Evolutionary conservation across 2,888 invertebrate species (phyloP), one percentile per base, ranked within the genome.

Genomic region (Halictus quadricinctus): DNA sequence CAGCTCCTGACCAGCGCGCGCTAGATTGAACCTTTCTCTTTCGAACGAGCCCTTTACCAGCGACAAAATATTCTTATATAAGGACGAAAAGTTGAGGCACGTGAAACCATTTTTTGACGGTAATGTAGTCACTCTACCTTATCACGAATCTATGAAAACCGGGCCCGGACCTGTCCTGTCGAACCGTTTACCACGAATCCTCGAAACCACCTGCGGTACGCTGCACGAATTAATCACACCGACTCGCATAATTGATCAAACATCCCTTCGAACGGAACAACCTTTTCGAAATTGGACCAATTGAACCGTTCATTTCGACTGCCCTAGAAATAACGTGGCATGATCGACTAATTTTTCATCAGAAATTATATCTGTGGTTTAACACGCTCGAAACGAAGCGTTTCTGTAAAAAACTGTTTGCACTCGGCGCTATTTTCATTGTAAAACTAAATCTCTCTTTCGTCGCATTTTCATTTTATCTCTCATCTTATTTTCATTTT

Each of bases 131-230:
- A 36, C 36, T 36, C 36, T 36, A 36, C 36, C 36, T 36, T 36
- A 36, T 36, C 36, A 2, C 36, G 36, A 36, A 36, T 36, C 36
- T 36, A 36, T 2, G 36, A 36, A 36, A 36, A 36, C 36, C 36
- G 3, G 3, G n/a, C n/a, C 29, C 64, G 29, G 64, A 64, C 15
- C 29, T 64, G 64, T 64, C 64, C 6, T 29, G 64, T 29, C 64
- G 64, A 64, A 64, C 29, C 64, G 64, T 64, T 18, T 64, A 64
- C 64, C 18, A 18, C 3, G 18, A 64, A 29, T 64, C 29, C 64
- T 29, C 64, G 64, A 64, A 64, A 64, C 64, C 64, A 64, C 64
- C 64, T 64, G 64, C 64, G 64, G 64, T 64, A 64, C 3, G 21
- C 12, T n/a, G 12, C n/a, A 58, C n/a, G 58, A 58, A 58, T 58